Evolutionary conservation across 2,888 invertebrate genomes (phyloP).

Genomic region (Mechanitis messenoides): DNA sequence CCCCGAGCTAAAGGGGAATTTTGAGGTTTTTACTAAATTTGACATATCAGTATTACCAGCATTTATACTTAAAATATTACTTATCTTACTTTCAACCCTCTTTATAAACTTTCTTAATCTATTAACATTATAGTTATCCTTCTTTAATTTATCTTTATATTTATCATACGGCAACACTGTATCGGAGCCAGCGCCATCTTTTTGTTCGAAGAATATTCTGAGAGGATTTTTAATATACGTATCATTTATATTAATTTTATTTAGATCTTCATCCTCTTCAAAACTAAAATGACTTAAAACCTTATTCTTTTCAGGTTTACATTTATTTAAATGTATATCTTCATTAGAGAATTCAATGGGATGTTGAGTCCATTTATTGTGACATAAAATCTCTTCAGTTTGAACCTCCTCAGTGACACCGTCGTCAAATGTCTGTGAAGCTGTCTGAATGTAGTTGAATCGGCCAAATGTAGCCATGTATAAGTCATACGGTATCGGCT

Average conservation of each 20-base stretch:
- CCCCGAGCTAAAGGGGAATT: constrained; percentile 59
- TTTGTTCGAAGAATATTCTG: constrained; percentile 63
- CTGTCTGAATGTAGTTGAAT: constrained; percentile 58
- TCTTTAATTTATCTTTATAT: constrained; percentile 53
- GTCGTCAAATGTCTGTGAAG: constrained; percentile 67
- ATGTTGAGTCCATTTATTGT: constrained; percentile 64
- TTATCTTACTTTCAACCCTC: constrained; percentile 49
- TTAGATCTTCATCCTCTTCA: constrained; percentile 27
- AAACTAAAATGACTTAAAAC: constrained; percentile 43
- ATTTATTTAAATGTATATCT: constrained; percentile 40
- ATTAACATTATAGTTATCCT: constrained; percentile 42
- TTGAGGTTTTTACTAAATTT: constrained; percentile 43
- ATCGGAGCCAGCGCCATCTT: constrained; percentile 56
- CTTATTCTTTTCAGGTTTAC: constrained; percentile 32
- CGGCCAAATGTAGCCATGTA: constrained; percentile 67
- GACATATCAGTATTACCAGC: constrained; percentile 39
- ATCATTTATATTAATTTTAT: constrained; percentile 35
- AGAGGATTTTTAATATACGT: constrained; percentile 53
- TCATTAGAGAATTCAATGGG: constrained; percentile 61
- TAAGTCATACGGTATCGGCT: constrained; percentile 67
- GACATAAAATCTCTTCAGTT: constrained; percentile 52
- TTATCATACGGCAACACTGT: constrained; percentile 53
- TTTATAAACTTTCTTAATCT: constrained; percentile 57
- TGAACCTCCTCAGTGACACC: constrained; percentile 58
- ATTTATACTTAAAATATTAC: constrained; percentile 50